Evolutionary conservation across 2,113 vertebrate genomes (phyloP), one percentile per base, ranked within the genome.

Genomic region (Osmerus mordax): DNA sequence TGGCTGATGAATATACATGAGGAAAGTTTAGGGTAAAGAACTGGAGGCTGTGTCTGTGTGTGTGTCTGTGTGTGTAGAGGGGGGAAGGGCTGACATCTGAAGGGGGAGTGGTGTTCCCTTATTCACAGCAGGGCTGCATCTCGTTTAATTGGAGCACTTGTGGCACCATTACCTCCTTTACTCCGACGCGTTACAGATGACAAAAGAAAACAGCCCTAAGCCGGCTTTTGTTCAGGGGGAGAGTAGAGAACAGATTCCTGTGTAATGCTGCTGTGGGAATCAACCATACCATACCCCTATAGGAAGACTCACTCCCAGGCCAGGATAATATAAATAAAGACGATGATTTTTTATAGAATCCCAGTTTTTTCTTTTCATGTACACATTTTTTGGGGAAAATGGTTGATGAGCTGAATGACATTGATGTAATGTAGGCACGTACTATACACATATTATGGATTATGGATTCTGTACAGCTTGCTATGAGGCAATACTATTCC

Each of bases 1-100:
- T 89, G 87, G 84, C 80, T 89, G 84, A 90, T 91, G 90, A 91
- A 92, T 93, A 92, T 88, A 90, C 89, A 92, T 93, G 86, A 91
- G 88, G 6, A 41, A 71, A 83, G 86, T 74, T 83, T 83, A 81
- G 80, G 79, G 82, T 73, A 81, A 86, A 89, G 84, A 77, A 73
- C 70, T 76, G 61, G 56, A 23, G n/a, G 62, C 78, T 69, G 73
- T 61, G 59, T 69, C 58, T 69, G 54, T 64, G 69, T 71, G 71
- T 71, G 71, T 19, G 58, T 64, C 69, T 73, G 79, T 68, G 56
- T 53, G 71, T 67, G 71, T 69, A 47, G 70, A 59, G 77, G 85
- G 81, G 79, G 83, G 78, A 72, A 63, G 71, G 65, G 78, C 81
- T n/a, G 79, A 65, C 69, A 59, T 62, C 73, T 56, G 80, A 83